Percentiles rank a stretch among this genome's conserved stretches.
Conservation (phyloP, 2,888 invertebrate genomes). For the Ecliptopera silaceata region DNA sequence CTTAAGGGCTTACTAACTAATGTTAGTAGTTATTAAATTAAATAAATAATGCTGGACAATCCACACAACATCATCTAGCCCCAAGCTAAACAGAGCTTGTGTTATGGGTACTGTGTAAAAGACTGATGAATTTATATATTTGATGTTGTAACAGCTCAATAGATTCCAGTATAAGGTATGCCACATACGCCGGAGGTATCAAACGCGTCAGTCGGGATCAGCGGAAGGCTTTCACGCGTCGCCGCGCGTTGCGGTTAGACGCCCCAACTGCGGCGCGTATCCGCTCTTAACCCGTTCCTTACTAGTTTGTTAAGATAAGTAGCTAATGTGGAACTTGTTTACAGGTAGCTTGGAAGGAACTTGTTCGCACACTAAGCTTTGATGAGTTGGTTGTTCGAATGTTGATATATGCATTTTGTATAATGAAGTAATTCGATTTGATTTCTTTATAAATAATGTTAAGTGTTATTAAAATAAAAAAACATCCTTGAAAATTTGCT, state of each 20-base stretch:
- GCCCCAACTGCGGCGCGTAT: conserved; percentile 22
- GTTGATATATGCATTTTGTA: too few species aligned
- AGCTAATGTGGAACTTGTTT: neutral
- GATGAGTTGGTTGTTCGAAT: too few species aligned
- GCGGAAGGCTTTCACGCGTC: conserved; percentile 53
- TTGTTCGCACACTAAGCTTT: too few species aligned
- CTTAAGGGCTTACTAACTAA: too few species aligned
- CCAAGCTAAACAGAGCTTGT: too few species aligned
- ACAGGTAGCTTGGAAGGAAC: neutral
- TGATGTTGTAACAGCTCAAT: conserved; percentile 45
- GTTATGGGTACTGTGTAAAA: too few species aligned
- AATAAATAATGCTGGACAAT: too few species aligned
- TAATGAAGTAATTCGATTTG: too few species aligned
- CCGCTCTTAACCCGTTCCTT: neutral
- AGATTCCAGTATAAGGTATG: conserved; percentile 38
- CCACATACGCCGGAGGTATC: conserved; percentile 44
- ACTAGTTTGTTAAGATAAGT: conserved; percentile 9
- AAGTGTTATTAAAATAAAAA: neutral
- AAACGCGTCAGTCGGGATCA: conserved; percentile 61
- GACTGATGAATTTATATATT: too few species aligned
- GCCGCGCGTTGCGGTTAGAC: conserved; percentile 44
- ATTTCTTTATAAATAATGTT: neutral
- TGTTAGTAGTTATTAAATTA: too few species aligned
- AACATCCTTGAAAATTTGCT: too few species aligned
- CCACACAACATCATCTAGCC: too few species aligned